Evolutionary conservation across 1,140 invertebrate genomes (phyloP), one percentile per base, ranked within the genome.

Genomic region (Pseudomyrmex gracilis): DNA sequence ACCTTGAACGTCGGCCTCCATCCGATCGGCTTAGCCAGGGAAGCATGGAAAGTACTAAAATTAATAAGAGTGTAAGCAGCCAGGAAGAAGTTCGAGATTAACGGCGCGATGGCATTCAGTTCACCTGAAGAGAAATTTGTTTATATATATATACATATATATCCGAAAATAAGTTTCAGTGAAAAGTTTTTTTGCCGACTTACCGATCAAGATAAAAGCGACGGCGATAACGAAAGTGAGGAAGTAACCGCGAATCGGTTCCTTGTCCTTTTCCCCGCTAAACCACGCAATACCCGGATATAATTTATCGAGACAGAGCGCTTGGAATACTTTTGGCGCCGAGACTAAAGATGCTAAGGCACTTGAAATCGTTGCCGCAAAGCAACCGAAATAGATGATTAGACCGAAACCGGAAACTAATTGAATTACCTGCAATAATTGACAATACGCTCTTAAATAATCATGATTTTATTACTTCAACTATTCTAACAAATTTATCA

Each of bases 11-110:
- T 97, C 34, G 97, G 97, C 84, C 98, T 95, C 98, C 97, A 98
- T 17, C 98, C 97, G 55, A 98, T 96, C 0, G 97, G 97, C 90
- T 97, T 97, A 7, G 97, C 97, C 82, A 98, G 94, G 64, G 98
- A 98, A 24, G 98, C 98, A 95, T 99, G 98, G 94, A 99, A 99
- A 64, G 98, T 99, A 70, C 98, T 98, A 93, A 99, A 99, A 95
- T 99, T 99, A 84, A 99, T 98, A 34, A 99, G 95, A 82, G 98
- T 98, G 92, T 99, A 99, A 7, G 98, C 98, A 85, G 98, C 98
- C 89, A 99, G 95, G 94, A 99, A 99, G 94, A 99, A 99, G 93
- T 99, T 99, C 22, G 98, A 99, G 85, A 99, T 99, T 70, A 99
- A 95, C 5, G 98, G 98, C 47, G 99, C 99, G 86, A 99, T 99